These are phyloP conservation scores for Candoia aspera DNA, from an alignment of 2,113 vertebrate genomes.

Conservation along the genomic window DNA sequence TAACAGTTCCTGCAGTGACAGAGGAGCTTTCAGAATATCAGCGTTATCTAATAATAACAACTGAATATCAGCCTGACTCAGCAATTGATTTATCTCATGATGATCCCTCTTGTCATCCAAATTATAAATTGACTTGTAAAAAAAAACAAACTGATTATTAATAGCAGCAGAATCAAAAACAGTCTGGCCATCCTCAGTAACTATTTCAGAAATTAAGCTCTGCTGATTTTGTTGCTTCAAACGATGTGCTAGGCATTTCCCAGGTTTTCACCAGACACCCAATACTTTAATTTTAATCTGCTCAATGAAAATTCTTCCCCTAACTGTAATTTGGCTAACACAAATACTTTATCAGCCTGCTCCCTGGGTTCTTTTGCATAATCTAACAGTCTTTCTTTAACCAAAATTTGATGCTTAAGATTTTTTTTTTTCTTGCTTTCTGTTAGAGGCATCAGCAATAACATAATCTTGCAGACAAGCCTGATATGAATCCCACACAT, in stretches of 20 bases:
- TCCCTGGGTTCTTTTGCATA: not conserved
- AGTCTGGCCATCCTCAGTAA: not conserved
- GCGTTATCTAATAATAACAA: not conserved
- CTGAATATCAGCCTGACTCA: not conserved
- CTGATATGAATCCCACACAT: not conserved
- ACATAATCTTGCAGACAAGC: not conserved
- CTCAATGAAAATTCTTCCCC: not conserved
- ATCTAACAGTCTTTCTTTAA: not conserved
- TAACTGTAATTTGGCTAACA: too few relatives aligned
- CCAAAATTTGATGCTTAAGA: not conserved
- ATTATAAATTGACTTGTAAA: not conserved
- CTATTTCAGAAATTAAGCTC: not conserved
- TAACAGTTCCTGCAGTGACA: not conserved
- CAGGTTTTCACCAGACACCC: not conserved
- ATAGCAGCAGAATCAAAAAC: not conserved
- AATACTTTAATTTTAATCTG: not conserved
- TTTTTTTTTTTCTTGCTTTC: not conserved
- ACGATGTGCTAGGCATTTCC: not conserved
- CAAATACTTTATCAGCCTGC: too few relatives aligned
- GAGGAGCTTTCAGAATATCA: not conserved
- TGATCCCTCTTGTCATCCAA: not conserved
- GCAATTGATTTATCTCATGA: not conserved
- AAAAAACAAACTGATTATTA: not conserved
- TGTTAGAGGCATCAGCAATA: not conserved
- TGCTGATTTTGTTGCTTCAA: not conserved